Base-by-base conservation (phyloP, 2,888 invertebrate genomes). In the Rotaria sp. region DNA sequence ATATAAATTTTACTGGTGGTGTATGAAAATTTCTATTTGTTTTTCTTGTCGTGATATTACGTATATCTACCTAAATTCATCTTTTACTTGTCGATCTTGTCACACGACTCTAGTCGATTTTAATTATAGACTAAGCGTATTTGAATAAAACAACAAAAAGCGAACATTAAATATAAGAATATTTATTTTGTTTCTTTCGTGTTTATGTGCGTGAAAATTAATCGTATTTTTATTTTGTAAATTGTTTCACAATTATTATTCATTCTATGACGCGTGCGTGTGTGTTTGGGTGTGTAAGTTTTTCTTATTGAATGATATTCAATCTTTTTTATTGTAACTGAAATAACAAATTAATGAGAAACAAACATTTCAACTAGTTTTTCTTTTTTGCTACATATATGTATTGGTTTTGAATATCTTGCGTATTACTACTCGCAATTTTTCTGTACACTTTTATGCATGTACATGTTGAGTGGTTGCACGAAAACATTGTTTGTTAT, bases 1-100 rank as follows among this genome's bases (percentile, higher is more conserved):
- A 97, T 92, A 96, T 97, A 87, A 96, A 97, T 93, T 93, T 59
- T 57, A 84, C 67, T 7, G 21, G 67, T 21, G 35, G 35, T 35
- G 35, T 67, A 38, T 67, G 67, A 67, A 11, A 5, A 30, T 11
- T 30, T 26, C 18, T 8, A 55, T 5, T 7, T 67, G 35, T 67
- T 35, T 67, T 67, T 67, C 67, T 67, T 67, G 35, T 67, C 38
- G 67, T 67, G 67, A 67, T 67, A 67, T 21, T 0, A 67, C 30
- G 0, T 67, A 18, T 35, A 67, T 35, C 52, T 52, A 52, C 8
- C 52, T 3, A 5, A 8, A 21, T 52, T 24, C 52, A 67, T 67
- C 30, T 67, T 35, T 38, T 67, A 35, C 8, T 35, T 18, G 30
- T 67, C 35, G 67, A 67, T 67, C 15, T 35, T 35, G 1, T 67